A percentile compares a stretch with the other conserved stretches of the same genome.
phyloP scores from a whole-genome alignment of 2,888 invertebrate species.

The Melanargia galathea region DNA sequence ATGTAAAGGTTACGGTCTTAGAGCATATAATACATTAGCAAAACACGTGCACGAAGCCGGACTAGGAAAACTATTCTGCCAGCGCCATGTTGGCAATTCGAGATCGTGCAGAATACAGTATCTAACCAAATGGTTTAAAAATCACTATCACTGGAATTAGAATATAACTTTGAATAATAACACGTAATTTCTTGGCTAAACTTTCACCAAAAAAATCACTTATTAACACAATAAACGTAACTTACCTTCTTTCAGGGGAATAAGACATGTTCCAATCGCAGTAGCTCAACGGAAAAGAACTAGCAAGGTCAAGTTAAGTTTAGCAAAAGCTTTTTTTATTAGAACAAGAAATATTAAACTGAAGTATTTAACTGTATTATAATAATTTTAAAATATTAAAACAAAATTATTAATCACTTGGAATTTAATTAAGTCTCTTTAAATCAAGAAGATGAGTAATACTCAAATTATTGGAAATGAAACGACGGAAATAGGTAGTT shows the following conservation, averaged over 20 bases:
- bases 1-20: conserved; percentile 1
- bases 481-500: conserved; percentile 66
- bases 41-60: conserved; percentile 74
- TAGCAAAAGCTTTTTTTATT: conserved; percentile 64
- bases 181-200: conserved; percentile 41
- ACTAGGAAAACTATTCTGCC: conserved; percentile 67
- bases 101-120: conserved; percentile 64
- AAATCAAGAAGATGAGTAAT: conserved; percentile 52
- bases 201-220: conserved; percentile 50
- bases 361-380: not conserved
- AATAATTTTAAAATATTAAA: conserved; percentile 54
- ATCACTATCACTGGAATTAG: conserved; percentile 33
- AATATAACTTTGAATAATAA: conserved; percentile 31
- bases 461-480: conserved; percentile 61
- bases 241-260: conserved; percentile 91
- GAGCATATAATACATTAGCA: conserved; percentile 33
- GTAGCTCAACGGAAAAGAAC: conserved; percentile 89
- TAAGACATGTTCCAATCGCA: conserved; percentile 92
- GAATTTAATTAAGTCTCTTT: conserved; percentile 45
- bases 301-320: conserved; percentile 82
- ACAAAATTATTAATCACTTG: conserved; percentile 52
- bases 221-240: conserved; percentile 63
- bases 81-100: conserved; percentile 83
- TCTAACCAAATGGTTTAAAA: conserved; percentile 43
- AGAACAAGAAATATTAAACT: conserved; percentile 32